Base-by-base conservation (phyloP, 2,797 vertebrate species). In the Bradypus variegatus region DNA sequence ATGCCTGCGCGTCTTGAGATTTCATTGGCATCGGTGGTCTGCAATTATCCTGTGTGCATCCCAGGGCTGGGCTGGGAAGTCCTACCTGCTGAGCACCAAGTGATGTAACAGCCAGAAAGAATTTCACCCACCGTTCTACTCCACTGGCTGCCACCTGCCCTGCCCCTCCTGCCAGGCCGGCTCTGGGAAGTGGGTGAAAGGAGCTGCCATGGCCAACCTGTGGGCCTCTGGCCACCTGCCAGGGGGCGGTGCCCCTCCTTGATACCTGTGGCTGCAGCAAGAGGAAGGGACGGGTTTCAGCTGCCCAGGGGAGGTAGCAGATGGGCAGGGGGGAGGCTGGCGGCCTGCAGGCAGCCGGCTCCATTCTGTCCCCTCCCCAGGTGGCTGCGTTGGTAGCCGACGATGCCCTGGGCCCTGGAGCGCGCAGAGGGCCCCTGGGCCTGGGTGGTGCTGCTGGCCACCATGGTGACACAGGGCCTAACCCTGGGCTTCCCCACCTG, bases 391-490 rank as follows among this genome's bases (percentile, higher is more conserved):
- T 8, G 0, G n/a, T 3, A 53, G 78, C 76, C 10, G 38, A 14
- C 82, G 93, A 97, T 96, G 95, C 86, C 93, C 90, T 92, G 2
- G 86, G 92, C 2, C 86, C 94, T 29, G 86, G 91, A 95, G 89
- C 96, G 95, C 33, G 97, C 98, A 0, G 99, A 99, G 55, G 97
- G 94, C 8, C 98, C 98, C 5, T 99, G 99, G 99, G 98, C 99
- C 79, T 99, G 99, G 99, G 97, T 98, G 96, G 99, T 99, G 75
- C 97, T 99, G 93, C 41, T 97, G 0, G 98, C 98, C 38, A 97
- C 98, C 29, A 94, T 98, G 96, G 1, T 99, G 72, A 97, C 97
- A 27, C 97, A 99, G 95, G 98, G 97, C 18, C 90, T 99, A 96
- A 99, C 98, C 0, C 92, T 99, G 95, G 98, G 98, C 38, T 99